Conservation (phyloP, 1,140 invertebrate species). For the Antheraea mylitta region DNA sequence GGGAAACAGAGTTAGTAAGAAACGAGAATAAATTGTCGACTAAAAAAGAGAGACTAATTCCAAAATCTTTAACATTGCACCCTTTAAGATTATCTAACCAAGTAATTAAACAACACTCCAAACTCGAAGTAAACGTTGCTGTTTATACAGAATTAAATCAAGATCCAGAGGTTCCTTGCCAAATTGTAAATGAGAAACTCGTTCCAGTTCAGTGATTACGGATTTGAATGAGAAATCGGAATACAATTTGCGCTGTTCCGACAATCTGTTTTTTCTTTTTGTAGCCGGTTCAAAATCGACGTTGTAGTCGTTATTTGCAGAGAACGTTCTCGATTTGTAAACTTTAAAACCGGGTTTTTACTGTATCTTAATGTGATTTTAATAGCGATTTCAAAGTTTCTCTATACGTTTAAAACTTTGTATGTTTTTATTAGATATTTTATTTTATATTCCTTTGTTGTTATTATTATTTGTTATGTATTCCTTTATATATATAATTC, state of each 20-base stretch:
- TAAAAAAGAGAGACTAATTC: too few species aligned
- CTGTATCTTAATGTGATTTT: neutral
- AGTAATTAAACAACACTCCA: neutral
- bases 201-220: neutral
- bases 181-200: conserved; percentile 1
- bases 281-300: neutral
- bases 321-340: too few species aligned
- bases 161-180: neutral
- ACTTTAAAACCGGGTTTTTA: neutral
- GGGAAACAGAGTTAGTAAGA: too few species aligned
- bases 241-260: neutral
- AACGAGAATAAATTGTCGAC: too few species aligned
- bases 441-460: too few species aligned
- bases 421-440: too few species aligned
- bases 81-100: neutral
- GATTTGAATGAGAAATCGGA: neutral
- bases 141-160: neutral
- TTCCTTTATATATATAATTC: too few species aligned
- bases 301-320: neutral
- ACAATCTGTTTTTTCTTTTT: neutral
- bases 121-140: neutral
- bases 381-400: too few species aligned
- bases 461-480: too few species aligned
- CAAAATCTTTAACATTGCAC: too few species aligned
- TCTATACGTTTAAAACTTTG: too few species aligned